Percentiles rank a stretch among this genome's conserved stretches.
Evolutionary conservation across 2,113 vertebrate genomes (phyloP).

Genomic region (Psilopogon haemacephalus): DNA sequence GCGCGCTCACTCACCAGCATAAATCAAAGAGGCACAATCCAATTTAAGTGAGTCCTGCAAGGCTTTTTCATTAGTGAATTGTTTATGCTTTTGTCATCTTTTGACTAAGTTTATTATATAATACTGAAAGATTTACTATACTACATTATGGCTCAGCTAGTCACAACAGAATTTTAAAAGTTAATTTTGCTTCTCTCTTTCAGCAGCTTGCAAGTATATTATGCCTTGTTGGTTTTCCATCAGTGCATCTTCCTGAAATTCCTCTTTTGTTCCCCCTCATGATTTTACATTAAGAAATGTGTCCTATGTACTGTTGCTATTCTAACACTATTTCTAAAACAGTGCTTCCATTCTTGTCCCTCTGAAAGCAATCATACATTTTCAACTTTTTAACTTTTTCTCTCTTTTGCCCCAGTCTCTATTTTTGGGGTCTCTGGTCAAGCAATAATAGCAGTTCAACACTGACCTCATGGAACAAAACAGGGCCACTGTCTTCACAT

Average conservation of each 20-base stretch:
- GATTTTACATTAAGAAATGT: background rate
- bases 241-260: background rate
- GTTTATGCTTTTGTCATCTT: conserved; percentile 58
- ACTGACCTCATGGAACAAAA: accelerated
- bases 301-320: accelerated
- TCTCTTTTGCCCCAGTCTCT: background rate
- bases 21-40: conserved; percentile 57
- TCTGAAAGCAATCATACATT: background rate
- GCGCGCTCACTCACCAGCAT: background rate
- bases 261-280: background rate
- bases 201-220: background rate
- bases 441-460: background rate
- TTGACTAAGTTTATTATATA: conserved; percentile 55
- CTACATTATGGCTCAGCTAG: conserved; percentile 16
- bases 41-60: conserved; percentile 44
- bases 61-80: conserved; percentile 51
- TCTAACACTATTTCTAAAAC: background rate
- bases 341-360: background rate
- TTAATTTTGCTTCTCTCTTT: conserved; percentile 36
- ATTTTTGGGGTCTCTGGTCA: background rate
- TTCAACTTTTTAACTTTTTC: background rate
- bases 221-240: background rate
- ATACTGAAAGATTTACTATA: conserved; percentile 32
- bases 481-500: background rate
- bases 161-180: conserved; percentile 37